A percentile compares a stretch with the other conserved stretches of the same genome.
These are phyloP conservation scores for Brachionus calyciflorus DNA, from an alignment of 1,140 invertebrate species.

Conservation along the genomic window DNA sequence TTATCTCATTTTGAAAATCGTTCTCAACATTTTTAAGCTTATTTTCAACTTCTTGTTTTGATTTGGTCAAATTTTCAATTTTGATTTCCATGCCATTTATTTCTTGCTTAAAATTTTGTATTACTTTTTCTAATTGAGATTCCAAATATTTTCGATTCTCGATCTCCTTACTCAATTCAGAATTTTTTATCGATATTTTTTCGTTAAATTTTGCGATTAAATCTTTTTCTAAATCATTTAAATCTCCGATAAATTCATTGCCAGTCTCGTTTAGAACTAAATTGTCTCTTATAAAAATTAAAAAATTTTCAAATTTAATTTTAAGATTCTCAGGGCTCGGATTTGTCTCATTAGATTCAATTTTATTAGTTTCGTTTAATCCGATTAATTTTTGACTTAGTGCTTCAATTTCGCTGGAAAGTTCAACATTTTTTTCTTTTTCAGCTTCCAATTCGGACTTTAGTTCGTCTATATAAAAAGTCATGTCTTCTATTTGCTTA, in stretches of 20 bases:
- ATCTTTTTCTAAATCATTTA: slow-evolving; percentile 7
- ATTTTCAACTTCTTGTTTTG: background rate
- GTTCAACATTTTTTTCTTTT: slow-evolving; percentile 35
- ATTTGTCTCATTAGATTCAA: background rate
- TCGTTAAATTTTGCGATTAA: background rate
- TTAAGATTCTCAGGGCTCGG: background rate
- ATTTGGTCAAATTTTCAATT: background rate
- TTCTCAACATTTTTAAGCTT: background rate
- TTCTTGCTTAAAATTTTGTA: slow-evolving; percentile 27
- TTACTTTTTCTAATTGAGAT: slow-evolving; percentile 39
- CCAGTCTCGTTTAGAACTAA: background rate
- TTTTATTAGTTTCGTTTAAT: background rate
- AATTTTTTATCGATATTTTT: background rate
- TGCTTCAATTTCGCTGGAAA: background rate
- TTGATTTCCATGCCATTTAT: background rate
- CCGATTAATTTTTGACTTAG: background rate
- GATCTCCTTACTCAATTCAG: background rate
- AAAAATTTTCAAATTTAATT: slow-evolving; percentile 15
- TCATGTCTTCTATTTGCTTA: slow-evolving; percentile 39
- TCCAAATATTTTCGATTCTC: slow-evolving; percentile 16
- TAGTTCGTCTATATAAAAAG: slow-evolving; percentile 40
- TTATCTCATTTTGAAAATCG: background rate
- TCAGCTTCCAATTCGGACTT: slow-evolving; percentile 39
- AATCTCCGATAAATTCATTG: background rate
- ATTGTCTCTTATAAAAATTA: background rate